Conservation (phyloP, 2,888 invertebrate species). For the Eueremaeus valkanovi region DNA sequence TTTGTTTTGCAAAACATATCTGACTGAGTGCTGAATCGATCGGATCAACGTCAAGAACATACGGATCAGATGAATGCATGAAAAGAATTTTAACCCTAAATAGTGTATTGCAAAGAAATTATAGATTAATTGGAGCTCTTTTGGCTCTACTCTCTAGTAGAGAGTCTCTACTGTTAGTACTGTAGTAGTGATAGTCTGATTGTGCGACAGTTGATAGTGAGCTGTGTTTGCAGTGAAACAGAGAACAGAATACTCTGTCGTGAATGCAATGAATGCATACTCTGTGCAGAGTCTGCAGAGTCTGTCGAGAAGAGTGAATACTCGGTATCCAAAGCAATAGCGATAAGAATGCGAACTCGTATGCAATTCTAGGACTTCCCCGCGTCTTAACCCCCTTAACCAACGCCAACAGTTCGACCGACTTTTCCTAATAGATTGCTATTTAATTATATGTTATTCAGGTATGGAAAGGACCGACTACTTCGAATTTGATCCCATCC, state of each 20-base stretch:
- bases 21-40: too few species aligned
- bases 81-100: neutral
- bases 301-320: too few species aligned
- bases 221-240: too few species aligned
- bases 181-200: neutral
- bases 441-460: neutral
- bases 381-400: neutral
- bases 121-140: neutral
- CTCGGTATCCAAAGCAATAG: conserved; percentile 10
- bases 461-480: conserved; percentile 15
- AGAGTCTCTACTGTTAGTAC: too few species aligned
- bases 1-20: neutral
- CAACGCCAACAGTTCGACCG: neutral
- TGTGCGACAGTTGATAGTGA: neutral
- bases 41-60: neutral
- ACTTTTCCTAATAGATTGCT: neutral
- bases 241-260: too few species aligned
- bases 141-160: too few species aligned
- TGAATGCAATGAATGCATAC: too few species aligned
- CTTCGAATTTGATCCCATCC: conserved; percentile 23
- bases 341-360: conserved; percentile 15
- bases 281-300: too few species aligned
- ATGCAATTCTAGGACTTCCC: conserved; percentile 11
- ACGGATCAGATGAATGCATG: neutral
- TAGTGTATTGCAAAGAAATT: neutral